Evolutionary conservation across 2,888 invertebrate genomes (phyloP).

Genomic region (Zygaena filipendulae): DNA sequence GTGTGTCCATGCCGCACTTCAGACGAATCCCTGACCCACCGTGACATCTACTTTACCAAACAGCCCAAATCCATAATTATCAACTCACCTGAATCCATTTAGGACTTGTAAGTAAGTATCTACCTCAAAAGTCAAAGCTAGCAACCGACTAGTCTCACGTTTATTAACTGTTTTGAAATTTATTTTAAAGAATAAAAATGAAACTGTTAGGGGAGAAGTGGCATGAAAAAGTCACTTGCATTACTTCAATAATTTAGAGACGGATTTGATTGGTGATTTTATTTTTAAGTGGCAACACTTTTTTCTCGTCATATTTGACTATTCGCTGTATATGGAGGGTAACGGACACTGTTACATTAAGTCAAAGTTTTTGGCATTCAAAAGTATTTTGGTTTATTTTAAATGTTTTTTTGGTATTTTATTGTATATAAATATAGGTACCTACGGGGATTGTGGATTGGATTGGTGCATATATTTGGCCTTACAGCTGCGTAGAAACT

Average conservation of each 20-base stretch:
- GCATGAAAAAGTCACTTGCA: neutral
- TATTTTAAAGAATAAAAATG: too few relatives aligned
- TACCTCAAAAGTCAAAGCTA: too few relatives aligned
- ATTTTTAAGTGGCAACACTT: neutral
- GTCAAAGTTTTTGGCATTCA: neutral
- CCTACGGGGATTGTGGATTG: neutral
- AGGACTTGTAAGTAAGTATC: too few relatives aligned
- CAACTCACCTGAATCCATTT: too few relatives aligned
- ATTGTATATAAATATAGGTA: neutral
- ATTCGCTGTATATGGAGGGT: neutral
- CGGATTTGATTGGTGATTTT: neutral
- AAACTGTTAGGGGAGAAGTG: neutral
- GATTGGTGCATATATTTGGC: neutral
- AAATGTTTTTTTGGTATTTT: neutral
- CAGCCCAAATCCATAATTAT: too few relatives aligned
- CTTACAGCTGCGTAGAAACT: neutral
- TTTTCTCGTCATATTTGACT: neutral
- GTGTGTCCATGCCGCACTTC: too few relatives aligned
- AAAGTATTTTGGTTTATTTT: neutral
- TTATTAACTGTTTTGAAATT: too few relatives aligned
- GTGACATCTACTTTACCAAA: too few relatives aligned
- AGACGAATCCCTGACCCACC: slow-evolving; percentile 21
- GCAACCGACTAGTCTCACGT: too few relatives aligned
- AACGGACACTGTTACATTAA: neutral
- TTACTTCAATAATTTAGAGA: neutral